Evolutionary conservation across 2,888 invertebrate species (phyloP).

Genomic region (Physocephala rufipes): DNA sequence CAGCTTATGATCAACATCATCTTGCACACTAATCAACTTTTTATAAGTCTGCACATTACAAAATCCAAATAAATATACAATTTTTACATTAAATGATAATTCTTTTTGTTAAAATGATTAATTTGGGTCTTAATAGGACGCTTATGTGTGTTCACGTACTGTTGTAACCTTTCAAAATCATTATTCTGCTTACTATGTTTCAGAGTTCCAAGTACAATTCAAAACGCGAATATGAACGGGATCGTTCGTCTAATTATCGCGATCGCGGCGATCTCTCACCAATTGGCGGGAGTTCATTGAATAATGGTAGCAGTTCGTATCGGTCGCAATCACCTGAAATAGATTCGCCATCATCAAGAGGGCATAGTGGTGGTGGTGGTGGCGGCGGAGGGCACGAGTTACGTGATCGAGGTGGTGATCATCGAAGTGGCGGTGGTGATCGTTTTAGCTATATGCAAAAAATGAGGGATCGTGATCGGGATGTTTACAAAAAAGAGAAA

Average conservation of each 20-base stretch:
- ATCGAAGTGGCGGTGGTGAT: conserved; percentile 68
- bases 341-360: conserved; percentile 71
- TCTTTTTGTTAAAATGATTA: neutral
- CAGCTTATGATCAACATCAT: conserved; percentile 43
- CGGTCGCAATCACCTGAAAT: conserved; percentile 79
- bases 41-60: conserved; percentile 38
- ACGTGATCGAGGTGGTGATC: conserved; percentile 56
- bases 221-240: conserved; percentile 73
- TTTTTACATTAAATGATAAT: neutral
- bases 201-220: conserved; percentile 85
- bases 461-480: conserved; percentile 76
- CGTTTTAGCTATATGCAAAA: conserved; percentile 67
- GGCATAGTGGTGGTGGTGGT: conserved; percentile 50
- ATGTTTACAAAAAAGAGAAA: conserved; percentile 91
- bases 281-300: conserved; percentile 56
- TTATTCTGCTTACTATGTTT: conserved; percentile 37
- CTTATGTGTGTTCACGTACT: conserved; percentile 14
- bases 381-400: conserved; percentile 63
- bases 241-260: conserved; percentile 65
- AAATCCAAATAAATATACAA: conserved; percentile 15
- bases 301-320: conserved; percentile 76
- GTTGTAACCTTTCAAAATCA: neutral
- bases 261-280: conserved; percentile 66
- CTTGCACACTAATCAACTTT: conserved; percentile 32
- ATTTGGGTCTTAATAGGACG: conserved; percentile 3